Percentiles rank a stretch among this genome's conserved stretches.
Evolutionary conservation across 2,797 vertebrate genomes (phyloP).

Genomic region (Tinamus major): DNA sequence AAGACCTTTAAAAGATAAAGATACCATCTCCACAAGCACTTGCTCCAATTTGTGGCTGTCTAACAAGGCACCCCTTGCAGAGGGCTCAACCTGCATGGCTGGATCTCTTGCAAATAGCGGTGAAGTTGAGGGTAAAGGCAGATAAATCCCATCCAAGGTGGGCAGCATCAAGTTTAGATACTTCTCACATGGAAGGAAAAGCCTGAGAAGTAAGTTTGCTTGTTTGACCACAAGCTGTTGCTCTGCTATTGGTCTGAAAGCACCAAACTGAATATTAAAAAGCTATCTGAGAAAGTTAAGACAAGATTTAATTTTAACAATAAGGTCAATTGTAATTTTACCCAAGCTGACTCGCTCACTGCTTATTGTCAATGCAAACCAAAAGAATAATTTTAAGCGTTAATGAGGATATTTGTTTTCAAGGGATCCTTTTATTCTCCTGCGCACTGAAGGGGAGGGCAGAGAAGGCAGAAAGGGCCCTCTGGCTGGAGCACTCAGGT

Average conservation of each 20-base stretch:
- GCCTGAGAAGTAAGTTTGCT: neutral
- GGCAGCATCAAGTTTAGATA: neutral
- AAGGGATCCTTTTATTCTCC: neutral
- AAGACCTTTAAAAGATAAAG: neutral
- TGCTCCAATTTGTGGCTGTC: neutral
- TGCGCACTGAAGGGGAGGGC: neutral
- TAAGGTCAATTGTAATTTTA: neutral
- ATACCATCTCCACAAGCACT: neutral
- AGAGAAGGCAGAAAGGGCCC: fast-evolving
- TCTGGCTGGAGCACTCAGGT: neutral
- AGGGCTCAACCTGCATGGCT: fast-evolving
- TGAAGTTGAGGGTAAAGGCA: neutral
- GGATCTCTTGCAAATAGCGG: neutral
- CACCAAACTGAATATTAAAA: constrained; percentile 20
- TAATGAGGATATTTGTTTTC: constrained; percentile 22
- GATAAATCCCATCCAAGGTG: fast-evolving
- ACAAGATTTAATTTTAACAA: neutral
- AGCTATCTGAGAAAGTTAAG: neutral
- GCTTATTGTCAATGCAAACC: neutral
- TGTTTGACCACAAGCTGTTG: neutral
- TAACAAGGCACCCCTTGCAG: neutral
- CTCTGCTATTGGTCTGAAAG: neutral
- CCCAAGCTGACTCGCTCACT: neutral
- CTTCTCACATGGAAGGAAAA: neutral
- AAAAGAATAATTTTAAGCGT: constrained; percentile 56